A percentile compares a stretch with the other conserved stretches of the same genome.
These are phyloP conservation scores for Asteroscopus sphinx DNA, from an alignment of 2,888 invertebrate species.

Conservation along the genomic window DNA sequence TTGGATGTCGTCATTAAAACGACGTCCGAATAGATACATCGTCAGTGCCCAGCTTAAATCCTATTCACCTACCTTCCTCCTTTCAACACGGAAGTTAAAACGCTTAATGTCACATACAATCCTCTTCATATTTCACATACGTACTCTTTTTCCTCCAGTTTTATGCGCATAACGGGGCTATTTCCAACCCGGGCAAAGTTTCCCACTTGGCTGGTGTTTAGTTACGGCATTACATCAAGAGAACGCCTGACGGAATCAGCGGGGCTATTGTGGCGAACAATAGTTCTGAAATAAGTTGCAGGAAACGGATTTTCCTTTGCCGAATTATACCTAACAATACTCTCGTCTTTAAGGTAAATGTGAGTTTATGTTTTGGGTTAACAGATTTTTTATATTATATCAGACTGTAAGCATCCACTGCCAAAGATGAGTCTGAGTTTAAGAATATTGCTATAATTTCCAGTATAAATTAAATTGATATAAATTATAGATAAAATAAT, in stretches of 20 bases:
- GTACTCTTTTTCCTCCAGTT: slow-evolving; percentile 45
- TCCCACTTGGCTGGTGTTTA: slow-evolving; percentile 47
- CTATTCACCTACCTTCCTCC: not conserved
- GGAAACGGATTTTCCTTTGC: slow-evolving; percentile 78
- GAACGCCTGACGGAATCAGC: slow-evolving; percentile 77
- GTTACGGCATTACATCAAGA: slow-evolving; percentile 62
- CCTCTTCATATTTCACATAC: slow-evolving; percentile 33
- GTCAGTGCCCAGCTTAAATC: not conserved
- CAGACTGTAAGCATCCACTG: too few relatives aligned
- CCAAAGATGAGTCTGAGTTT: too few relatives aligned
- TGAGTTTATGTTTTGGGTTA: slow-evolving; percentile 12
- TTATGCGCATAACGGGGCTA: slow-evolving; percentile 37
- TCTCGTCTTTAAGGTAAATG: slow-evolving; percentile 45
- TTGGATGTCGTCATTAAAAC: too few relatives aligned
- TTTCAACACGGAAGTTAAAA: slow-evolving; percentile 5
- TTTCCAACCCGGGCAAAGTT: slow-evolving; percentile 50
- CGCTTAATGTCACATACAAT: slow-evolving; percentile 17
- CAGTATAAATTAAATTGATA: too few relatives aligned
- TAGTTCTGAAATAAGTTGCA: slow-evolving; percentile 80
- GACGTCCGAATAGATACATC: too few relatives aligned
- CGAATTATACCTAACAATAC: slow-evolving; percentile 78
- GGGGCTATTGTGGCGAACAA: slow-evolving; percentile 82
- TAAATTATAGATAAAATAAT: too few relatives aligned
- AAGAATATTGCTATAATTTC: too few relatives aligned
- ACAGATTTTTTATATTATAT: not conserved